phyloP scores from a whole-genome alignment of 2,113 vertebrate genomes.

The Stomatorhinus ivindoensis region DNA sequence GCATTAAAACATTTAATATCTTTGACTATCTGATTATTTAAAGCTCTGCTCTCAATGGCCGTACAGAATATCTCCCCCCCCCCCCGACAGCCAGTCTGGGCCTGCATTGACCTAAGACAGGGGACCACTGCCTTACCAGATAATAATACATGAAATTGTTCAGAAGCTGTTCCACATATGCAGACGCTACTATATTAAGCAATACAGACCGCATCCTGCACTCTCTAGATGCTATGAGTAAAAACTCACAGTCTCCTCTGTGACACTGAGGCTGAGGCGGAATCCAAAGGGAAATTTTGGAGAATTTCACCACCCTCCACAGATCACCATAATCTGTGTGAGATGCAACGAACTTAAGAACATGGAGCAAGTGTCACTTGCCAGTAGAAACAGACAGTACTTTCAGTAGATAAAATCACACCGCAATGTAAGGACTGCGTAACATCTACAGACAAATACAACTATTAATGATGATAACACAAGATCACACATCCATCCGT shows the following conservation, averaged over 20 bases:
- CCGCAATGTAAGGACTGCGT: slow-evolving; percentile 45
- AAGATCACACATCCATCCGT: background rate
- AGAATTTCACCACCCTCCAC: slow-evolving; percentile 5
- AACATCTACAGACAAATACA: background rate
- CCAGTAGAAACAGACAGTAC: slow-evolving; percentile 61
- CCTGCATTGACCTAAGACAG: background rate
- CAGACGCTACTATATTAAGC: slow-evolving; percentile 14
- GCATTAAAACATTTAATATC: background rate
- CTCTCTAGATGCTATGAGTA: slow-evolving; percentile 21
- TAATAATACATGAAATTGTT: slow-evolving; percentile 27
- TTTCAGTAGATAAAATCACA: slow-evolving; percentile 55
- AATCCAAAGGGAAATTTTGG: slow-evolving; percentile 17
- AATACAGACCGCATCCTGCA: slow-evolving; percentile 37
- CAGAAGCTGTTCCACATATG: slow-evolving; percentile 28
- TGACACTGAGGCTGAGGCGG: background rate
- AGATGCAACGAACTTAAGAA: slow-evolving; percentile 43
- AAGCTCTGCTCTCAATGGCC: background rate
- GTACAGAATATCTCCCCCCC: background rate
- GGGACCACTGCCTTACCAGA: background rate
- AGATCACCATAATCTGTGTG: slow-evolving; percentile 14
- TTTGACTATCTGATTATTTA: background rate
- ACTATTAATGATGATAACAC: background rate
- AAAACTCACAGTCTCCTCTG: slow-evolving; percentile 25
- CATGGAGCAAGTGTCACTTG: slow-evolving; percentile 31
- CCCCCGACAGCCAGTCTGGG: background rate